phyloP scores from a whole-genome alignment of 2,888 invertebrate species.

The Stenchaetothrips biformis region DNA sequence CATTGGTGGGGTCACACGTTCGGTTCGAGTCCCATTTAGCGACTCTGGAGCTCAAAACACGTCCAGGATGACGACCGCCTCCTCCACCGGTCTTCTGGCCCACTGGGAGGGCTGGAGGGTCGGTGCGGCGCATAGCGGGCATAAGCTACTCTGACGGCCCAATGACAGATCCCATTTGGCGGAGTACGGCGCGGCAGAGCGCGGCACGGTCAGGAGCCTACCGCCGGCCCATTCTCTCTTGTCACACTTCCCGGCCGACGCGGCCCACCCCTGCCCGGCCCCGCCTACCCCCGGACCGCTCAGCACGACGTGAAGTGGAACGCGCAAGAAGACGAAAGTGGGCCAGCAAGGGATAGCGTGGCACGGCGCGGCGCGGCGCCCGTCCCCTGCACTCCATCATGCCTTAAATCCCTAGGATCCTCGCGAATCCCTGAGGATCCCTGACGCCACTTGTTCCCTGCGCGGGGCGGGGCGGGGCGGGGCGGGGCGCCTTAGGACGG shows the following conservation, averaged over 20 bases:
- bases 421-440: neutral
- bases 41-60: too few species aligned
- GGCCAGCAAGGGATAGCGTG: neutral
- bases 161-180: constrained; percentile 1
- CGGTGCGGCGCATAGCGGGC: neutral
- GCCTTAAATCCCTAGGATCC: neutral
- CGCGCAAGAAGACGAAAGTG: constrained; percentile 1
- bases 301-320: neutral
- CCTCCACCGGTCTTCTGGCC: too few species aligned
- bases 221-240: neutral
- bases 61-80: too few species aligned
- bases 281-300: neutral
- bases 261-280: neutral
- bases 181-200: neutral
- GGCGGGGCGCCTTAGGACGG: neutral
- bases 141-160: neutral
- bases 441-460: neutral
- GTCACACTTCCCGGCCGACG: neutral
- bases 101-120: too few species aligned
- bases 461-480: neutral
- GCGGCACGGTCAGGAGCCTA: neutral
- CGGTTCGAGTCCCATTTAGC: too few species aligned
- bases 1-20: too few species aligned
- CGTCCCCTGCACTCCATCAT: neutral
- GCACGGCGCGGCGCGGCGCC: neutral